Evolutionary conservation across 2,797 vertebrate genomes (phyloP).

Genomic region (Sarcophilus harrisii): DNA sequence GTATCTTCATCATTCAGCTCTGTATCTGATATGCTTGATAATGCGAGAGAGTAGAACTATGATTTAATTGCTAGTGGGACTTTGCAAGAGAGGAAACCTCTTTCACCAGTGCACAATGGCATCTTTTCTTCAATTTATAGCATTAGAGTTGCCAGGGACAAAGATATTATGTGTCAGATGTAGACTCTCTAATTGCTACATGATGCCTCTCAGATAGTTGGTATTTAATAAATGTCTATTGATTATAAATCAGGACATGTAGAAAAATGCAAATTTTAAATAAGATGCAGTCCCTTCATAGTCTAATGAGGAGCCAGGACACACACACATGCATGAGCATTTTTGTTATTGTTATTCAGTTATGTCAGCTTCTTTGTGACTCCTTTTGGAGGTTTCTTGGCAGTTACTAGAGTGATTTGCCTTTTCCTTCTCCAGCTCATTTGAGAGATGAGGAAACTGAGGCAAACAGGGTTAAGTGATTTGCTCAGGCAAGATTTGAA

Average conservation of each 20-base stretch:
- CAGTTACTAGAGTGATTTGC: background rate
- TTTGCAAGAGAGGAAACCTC: background rate
- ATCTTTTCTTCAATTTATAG: background rate
- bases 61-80: background rate
- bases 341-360: background rate
- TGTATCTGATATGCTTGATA: background rate
- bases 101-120: background rate
- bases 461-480: background rate
- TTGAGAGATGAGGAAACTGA: background rate
- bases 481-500: background rate
- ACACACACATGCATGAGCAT: background rate
- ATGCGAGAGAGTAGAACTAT: background rate
- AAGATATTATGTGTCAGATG: background rate
- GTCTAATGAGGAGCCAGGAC: background rate
- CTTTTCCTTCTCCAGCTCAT: background rate
- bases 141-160: background rate
- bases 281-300: background rate
- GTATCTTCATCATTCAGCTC: background rate
- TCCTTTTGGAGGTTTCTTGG: background rate
- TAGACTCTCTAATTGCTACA: background rate
- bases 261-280: background rate
- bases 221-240: background rate
- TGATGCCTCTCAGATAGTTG: background rate
- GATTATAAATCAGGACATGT: background rate
- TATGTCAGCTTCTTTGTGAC: background rate